Evolutionary conservation across 2,113 vertebrate species (phyloP).

Genomic region (Salminus brasiliensis): DNA sequence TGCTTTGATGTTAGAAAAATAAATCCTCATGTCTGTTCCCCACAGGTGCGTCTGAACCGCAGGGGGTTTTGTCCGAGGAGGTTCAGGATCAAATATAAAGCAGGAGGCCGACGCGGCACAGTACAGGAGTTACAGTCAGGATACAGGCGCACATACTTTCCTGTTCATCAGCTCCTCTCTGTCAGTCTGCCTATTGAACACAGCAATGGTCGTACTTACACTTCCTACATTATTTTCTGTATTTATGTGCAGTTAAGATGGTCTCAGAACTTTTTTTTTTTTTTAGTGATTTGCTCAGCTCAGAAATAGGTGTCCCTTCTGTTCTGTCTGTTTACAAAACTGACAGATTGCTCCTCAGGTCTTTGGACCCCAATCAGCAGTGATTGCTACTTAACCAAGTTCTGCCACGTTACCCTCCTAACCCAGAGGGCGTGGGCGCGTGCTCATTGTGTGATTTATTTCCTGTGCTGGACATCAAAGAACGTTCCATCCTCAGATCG

Average conservation of each 20-base stretch:
- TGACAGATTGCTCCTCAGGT: background rate
- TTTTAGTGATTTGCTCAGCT: background rate
- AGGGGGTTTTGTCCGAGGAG: background rate
- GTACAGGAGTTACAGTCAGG: background rate
- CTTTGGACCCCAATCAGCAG: slow-evolving; percentile 4
- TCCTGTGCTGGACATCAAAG: slow-evolving; percentile 31
- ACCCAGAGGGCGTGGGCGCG: background rate
- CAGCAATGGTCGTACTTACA: background rate
- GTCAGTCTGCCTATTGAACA: no score
- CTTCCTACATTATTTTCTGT: no score
- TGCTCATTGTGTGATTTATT: slow-evolving; percentile 30
- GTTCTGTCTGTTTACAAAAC: background rate
- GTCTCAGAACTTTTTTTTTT: background rate
- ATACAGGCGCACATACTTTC: background rate
- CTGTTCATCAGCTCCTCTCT: background rate
- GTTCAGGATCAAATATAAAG: background rate
- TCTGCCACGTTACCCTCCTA: background rate
- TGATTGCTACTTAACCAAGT: background rate
- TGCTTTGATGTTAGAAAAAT: slow-evolving; percentile 54
- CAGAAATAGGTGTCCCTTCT: background rate
- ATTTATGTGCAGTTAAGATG: background rate
- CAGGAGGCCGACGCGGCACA: background rate
- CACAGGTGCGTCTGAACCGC: slow-evolving; percentile 34
- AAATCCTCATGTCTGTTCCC: slow-evolving; percentile 40
- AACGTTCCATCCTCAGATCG: background rate